Base-by-base conservation (phyloP, 2,888 invertebrate species). In the Petrolisthes cinctipes region DNA sequence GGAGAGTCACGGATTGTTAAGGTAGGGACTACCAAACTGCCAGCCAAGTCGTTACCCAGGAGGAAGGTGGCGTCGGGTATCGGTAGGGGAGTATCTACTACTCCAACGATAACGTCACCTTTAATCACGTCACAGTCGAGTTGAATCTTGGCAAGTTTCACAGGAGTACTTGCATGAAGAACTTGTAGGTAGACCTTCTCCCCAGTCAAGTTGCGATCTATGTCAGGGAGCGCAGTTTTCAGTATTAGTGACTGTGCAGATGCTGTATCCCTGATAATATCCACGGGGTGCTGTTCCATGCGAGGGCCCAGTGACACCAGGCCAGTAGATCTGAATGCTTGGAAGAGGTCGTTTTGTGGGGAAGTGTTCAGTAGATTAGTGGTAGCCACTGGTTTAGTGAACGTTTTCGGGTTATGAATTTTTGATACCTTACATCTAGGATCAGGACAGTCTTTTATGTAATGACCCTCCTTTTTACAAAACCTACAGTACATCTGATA, bases 341-440 rank as follows among this genome's bases (percentile, higher is more conserved):
- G 14, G 20, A 71, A 71, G 14, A n/a, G 14, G 17, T 80, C 80
- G 2, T 37, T 37, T 61, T 11, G 9, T 0, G 61, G 9, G 7
- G 11, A 56, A n/a, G 79, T 7, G 79, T 54, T 20, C 54, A n/a
- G 6, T n/a, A n/a, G 17, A n/a, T 20, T n/a, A 79, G 56, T 56
- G 17, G 79, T n/a, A 56, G 71, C 79, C n/a, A 80, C 14, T 23
- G 80, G 80, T 61, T 61, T 57, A 5, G 54, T 20, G 80, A 20
- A 37, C 0, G 37, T 7, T 0, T 20, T 4, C 9, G 20, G n/a
- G 6, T 20, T 9, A 1, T 11, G 14, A 20, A 9, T 61, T 61
- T 80, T 80, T 71, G 80, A 56, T 4, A 80, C 61, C 53, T 23
- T 80, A 80, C 80, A 57, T 11, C 80, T 80, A 20, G 80, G 80